Conservation (phyloP, 2,797 vertebrate species). For the Cuniculus paca region DNA sequence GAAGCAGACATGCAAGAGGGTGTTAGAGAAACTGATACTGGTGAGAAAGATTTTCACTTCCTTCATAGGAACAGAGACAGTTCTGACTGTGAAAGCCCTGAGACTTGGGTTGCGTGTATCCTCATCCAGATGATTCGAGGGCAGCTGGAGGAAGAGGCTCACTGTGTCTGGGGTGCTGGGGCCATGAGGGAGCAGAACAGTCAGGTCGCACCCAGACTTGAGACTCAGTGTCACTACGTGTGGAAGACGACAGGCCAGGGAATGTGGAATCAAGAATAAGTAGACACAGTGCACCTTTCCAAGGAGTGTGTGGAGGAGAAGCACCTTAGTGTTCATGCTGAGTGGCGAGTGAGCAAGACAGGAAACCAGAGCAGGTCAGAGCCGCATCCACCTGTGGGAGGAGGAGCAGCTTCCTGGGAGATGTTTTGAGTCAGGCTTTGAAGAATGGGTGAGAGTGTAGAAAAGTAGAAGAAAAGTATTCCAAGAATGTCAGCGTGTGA, state of each 20-base stretch:
- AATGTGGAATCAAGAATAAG: background rate
- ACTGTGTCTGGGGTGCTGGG: background rate
- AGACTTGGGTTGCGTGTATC: background rate
- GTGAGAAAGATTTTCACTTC: conserved; percentile 85
- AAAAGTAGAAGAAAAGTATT: conserved; percentile 25
- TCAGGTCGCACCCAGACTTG: background rate
- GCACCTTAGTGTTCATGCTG: background rate
- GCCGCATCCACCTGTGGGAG: background rate
- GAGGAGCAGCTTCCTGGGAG: background rate
- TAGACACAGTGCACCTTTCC: background rate
- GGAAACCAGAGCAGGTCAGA: conserved; percentile 34
- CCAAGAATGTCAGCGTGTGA: background rate
- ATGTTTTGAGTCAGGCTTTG: conserved; percentile 39
- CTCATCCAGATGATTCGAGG: background rate
- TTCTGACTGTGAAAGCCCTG: conserved; percentile 11
- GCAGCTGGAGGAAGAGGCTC: background rate
- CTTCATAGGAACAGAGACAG: background rate
- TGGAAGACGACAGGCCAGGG: background rate
- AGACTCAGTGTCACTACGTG: background rate
- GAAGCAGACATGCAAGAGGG: conserved; percentile 97
- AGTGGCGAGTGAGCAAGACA: conserved; percentile 20
- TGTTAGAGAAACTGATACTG: conserved; percentile 97
- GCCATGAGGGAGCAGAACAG: background rate
- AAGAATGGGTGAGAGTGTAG: background rate
- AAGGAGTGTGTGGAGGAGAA: conserved; percentile 43